Evolutionary conservation across 2,888 invertebrate genomes (phyloP), one percentile per base, ranked within the genome.

Genomic region (Cerceris ruficornis): DNA sequence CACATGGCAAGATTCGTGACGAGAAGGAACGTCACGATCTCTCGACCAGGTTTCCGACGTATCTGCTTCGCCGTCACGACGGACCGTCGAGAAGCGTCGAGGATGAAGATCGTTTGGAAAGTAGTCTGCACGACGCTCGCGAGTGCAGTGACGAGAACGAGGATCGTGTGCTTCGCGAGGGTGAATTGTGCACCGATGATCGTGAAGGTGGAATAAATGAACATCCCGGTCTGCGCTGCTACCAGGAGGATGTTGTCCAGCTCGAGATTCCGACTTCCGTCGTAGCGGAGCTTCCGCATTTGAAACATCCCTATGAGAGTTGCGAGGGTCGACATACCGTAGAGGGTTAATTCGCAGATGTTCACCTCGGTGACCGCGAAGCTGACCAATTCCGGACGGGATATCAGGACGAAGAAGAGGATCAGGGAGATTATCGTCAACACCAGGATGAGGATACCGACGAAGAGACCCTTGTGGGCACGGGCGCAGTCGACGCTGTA

Each of bases 401-500:
- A 95, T 83, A 97, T 96, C 42, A 98, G 94, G 54, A 98, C 98
- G 91, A 98, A 98, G 93, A 98, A 98, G 50, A 98, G 93, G 83
- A 98, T 98, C 68, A 98, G 94, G 5, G 98, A 97, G 89, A 98
- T 98, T 86, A 98, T 98, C 17, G 98, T 97, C 59, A 98, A 93
- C 15, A 98, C 98, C 58, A 98, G 94, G 59, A 98, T 95, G 55
- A 98, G 93, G 78, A 98, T 97, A 52, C 98, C 98, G 80, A 98
- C 96, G 92, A 98, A 98, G 6, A 98, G 94, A 0, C 98, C 98
- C 92, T 98, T 98, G 93, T 98, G 98, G 0, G 98, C 98, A 75
- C 97, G 94, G 0, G 98, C 97, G 92, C 98, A 98, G 91, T 98
- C 98, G 6, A 98, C 98, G 68, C 97, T 97, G 92, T 98, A 98